Base-by-base conservation (phyloP, 2,113 vertebrate genomes). In the Oxyruncus cristatus region DNA sequence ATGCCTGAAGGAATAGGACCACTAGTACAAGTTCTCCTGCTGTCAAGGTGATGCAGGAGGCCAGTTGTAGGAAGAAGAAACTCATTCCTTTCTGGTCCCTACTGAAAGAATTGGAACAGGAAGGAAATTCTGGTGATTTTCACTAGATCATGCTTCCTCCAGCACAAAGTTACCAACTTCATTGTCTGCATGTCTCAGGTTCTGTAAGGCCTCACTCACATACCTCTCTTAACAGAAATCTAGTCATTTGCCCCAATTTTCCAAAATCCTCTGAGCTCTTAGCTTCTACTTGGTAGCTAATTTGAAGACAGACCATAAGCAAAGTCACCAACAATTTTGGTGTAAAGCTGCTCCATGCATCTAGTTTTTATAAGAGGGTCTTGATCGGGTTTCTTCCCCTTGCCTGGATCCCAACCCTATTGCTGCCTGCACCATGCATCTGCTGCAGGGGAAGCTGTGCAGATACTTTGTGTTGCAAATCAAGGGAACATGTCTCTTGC, bases 401-500 rank as follows among this genome's bases (percentile, higher is more conserved):
- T 65, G 55, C 47, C 70, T 41, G 41, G 55, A 55, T 77, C 75
- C 58, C 68, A 42, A 13, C 24, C 32, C n/a, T 32, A 2, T 5
- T 27, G 42, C 71, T 89, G 47, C 65, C 66, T 35, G 37, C 32
- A 74, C 52, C 77, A 17, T 2, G 16, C 30, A 74, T 23, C 42
- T 75, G 59, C 50, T 70, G 73, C 42, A 66, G 66, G 90, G 23
- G n/a, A 88, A 70, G 89, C 74, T 56, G 44, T n/a, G 52, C 88
- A 88, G 84, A 88, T 91, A 63, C 50, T 93, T 14, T 4, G 11
- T 32, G 68, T 2, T 82, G 85, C 72, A 81, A 56, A 92, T 27
- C 74, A 77, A 52, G 70, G 66, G 80, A 95, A 89, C 23, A 5
- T 41, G 81, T 79, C 88, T 95, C 88, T 55, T 85, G 88, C 65